These are phyloP conservation scores for Turdus rufiventris DNA, from an alignment of 2,113 vertebrate genomes.

Conservation along the genomic window DNA sequence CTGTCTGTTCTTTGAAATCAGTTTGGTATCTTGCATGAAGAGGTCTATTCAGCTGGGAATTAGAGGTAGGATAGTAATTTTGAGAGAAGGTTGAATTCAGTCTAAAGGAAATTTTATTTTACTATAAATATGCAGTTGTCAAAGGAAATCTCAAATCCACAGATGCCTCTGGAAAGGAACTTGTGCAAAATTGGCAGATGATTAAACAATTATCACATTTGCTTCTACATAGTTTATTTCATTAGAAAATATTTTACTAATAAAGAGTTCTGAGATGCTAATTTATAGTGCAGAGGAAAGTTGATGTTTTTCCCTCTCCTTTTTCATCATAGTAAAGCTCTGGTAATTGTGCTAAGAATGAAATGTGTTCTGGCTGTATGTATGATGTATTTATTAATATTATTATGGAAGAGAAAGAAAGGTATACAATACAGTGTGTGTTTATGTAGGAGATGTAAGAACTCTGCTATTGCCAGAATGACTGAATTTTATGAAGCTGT, in stretches of 20 bases:
- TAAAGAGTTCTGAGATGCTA: not conserved
- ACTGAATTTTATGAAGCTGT: not conserved
- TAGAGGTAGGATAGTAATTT: not conserved
- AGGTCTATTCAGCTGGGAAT: accelerated
- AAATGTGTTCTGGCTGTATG: not conserved
- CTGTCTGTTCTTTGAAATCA: accelerated
- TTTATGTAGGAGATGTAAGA: not conserved
- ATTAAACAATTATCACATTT: not conserved
- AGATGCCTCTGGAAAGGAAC: not conserved
- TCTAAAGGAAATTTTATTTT: not conserved
- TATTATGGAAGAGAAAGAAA: not conserved
- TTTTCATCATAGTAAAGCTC: not conserved
- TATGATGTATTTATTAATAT: not conserved
- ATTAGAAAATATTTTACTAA: not conserved
- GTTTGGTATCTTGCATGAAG: not conserved
- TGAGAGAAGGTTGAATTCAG: not conserved
- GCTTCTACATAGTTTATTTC: not conserved
- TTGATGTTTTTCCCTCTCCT: not conserved
- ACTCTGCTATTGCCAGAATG: not conserved
- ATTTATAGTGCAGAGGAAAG: not conserved
- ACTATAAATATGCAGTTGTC: not conserved
- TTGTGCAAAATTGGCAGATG: not conserved
- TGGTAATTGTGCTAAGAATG: not conserved
- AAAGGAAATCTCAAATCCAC: not conserved
- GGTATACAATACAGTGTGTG: not conserved